phyloP scores from a whole-genome alignment of 2,113 vertebrate species.

The Halichoeres trimaculatus region DNA sequence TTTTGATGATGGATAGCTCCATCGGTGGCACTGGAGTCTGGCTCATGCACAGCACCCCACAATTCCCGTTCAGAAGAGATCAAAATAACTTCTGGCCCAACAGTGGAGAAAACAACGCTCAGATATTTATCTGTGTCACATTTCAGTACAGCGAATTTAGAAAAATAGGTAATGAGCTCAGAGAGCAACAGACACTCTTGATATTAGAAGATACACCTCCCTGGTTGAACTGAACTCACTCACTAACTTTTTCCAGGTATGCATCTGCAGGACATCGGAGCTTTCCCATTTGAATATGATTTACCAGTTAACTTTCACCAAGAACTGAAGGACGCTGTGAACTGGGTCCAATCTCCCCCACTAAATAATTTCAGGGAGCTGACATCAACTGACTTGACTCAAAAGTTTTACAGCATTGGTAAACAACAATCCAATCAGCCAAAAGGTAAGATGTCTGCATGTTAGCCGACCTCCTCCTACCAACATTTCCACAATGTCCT shows the following conservation, averaged over 20 bases:
- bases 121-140: slow-evolving; percentile 13
- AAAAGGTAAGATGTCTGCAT: not conserved
- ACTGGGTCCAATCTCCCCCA: not conserved
- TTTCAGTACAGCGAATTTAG: not conserved
- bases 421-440: not conserved
- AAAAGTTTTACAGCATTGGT: not conserved
- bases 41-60: slow-evolving; percentile 20
- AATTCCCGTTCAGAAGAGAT: slow-evolving; percentile 5
- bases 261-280: slow-evolving; percentile 12
- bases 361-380: not conserved
- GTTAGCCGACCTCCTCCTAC: no score
- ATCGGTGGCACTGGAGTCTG: not conserved
- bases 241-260: not conserved
- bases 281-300: slow-evolving; percentile 14
- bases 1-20: not conserved
- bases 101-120: fast-evolving
- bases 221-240: not conserved
- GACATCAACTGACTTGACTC: not conserved
- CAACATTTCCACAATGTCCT: no score
- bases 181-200: no score
- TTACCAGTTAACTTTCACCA: not conserved
- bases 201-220: not conserved
- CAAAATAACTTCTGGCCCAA: slow-evolving; percentile 3
- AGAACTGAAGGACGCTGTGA: not conserved
- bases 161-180: not conserved